These are phyloP conservation scores for Micromesistius poutassou DNA, from an alignment of 2,797 vertebrate species.

Conservation along the genomic window DNA sequence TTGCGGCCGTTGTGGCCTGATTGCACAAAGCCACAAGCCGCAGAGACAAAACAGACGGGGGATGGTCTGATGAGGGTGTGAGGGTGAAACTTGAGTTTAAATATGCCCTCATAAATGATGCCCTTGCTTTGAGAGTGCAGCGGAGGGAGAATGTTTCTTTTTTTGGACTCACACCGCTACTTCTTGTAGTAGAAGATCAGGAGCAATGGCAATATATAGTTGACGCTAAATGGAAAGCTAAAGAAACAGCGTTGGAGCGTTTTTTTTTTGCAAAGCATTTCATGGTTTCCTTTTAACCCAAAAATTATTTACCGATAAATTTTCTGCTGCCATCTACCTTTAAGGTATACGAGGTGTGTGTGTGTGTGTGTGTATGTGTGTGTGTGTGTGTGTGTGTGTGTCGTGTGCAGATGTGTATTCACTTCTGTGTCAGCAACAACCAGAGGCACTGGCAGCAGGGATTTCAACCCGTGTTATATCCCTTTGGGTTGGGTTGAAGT, in stretches of 20 bases:
- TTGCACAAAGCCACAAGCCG: constrained; percentile 28
- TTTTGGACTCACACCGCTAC: neutral
- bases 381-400: neutral
- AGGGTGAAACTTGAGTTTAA: too few relatives aligned
- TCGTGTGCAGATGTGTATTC: constrained; percentile 34
- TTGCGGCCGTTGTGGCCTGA: constrained; percentile 28
- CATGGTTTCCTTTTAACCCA: neutral
- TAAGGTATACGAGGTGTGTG: neutral
- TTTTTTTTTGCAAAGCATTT: too few relatives aligned
- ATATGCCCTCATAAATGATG: too few relatives aligned
- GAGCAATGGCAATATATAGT: neutral
- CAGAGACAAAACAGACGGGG: neutral
- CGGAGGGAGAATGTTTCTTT: neutral
- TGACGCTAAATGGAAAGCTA: neutral
- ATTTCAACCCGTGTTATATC: constrained; percentile 56
- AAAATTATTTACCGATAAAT: neutral
- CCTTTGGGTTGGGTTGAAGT: constrained; percentile 53
- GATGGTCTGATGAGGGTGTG: neutral
- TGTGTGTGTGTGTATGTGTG: constrained; percentile 15
- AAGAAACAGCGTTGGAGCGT: neutral
- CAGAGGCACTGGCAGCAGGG: constrained; percentile 40
- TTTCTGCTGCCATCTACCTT: neutral
- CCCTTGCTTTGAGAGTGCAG: neutral
- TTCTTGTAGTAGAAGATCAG: neutral
- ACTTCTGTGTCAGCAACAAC: constrained; percentile 29